phyloP scores from a whole-genome alignment of 1,140 invertebrate genomes.

The Pogonognathellus flavescens region DNA sequence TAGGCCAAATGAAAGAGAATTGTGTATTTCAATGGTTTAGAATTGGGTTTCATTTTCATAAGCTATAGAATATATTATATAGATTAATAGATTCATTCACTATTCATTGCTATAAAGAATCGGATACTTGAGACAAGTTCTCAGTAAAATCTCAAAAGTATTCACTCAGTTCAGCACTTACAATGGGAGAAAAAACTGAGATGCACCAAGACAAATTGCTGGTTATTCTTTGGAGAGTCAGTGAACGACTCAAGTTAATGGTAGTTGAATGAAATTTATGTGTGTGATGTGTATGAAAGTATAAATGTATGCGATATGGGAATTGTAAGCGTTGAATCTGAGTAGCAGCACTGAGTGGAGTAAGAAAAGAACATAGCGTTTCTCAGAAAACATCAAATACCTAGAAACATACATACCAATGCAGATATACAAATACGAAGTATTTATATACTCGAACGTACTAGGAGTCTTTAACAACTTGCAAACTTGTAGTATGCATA shows the following conservation, averaged over 20 bases:
- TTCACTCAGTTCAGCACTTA: constrained; percentile 17
- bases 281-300: constrained; percentile 6
- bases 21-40: not conserved
- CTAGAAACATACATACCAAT: too few species aligned
- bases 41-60: not conserved
- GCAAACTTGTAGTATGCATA: too few species aligned
- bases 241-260: constrained; percentile 46
- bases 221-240: constrained; percentile 41
- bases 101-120: not conserved
- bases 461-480: too few species aligned
- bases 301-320: constrained; percentile 32
- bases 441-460: too few species aligned
- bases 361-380: too few species aligned
- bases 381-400: too few species aligned
- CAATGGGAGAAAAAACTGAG: constrained; percentile 29
- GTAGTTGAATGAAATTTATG: constrained; percentile 40
- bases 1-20: not conserved
- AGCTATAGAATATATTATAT: too few species aligned
- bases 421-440: too few species aligned
- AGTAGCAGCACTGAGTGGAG: not conserved
- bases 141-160: constrained; percentile 2
- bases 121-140: not conserved
- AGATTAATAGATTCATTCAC: not conserved
- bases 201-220: constrained; percentile 44
- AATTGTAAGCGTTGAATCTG: constrained; percentile 14